Percentiles rank a stretch among this genome's conserved stretches.
Conservation (phyloP, 2,113 vertebrate genomes). For the Nothocercus nigrocapillus region DNA sequence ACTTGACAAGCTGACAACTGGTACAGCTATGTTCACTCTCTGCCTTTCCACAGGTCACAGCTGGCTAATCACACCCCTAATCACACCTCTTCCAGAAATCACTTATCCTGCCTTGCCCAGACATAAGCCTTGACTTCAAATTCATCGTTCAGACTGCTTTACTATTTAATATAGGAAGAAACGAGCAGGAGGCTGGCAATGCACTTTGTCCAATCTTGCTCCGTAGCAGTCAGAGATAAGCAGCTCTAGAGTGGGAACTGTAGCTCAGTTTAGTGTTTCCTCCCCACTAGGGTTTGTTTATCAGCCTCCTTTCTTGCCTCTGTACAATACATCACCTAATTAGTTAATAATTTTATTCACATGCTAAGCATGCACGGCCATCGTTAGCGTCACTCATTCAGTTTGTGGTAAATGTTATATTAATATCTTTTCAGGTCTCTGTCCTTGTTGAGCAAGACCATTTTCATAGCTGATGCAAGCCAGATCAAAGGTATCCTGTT, state of each 20-base stretch:
- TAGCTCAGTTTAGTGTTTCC: background rate
- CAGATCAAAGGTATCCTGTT: background rate
- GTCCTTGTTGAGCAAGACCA: background rate
- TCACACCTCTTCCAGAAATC: background rate
- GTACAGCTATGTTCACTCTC: background rate
- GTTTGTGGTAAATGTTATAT: background rate
- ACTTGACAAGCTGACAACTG: background rate
- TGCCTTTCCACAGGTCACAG: background rate
- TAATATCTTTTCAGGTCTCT: background rate
- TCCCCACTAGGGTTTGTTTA: background rate
- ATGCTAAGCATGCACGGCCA: background rate
- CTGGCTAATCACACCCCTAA: background rate
- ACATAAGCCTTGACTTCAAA: background rate
- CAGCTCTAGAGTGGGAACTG: background rate
- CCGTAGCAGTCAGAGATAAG: background rate
- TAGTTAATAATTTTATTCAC: background rate
- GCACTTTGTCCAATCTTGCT: background rate
- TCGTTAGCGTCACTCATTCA: background rate
- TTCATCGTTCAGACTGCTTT: background rate
- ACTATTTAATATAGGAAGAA: background rate
- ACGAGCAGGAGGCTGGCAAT: background rate
- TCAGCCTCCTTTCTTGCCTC: background rate
- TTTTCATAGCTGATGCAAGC: background rate
- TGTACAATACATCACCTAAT: background rate
- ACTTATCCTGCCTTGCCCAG: background rate